These are phyloP conservation scores for Meiosimyza platycephala DNA, from an alignment of 2,888 invertebrate genomes.

Conservation along the genomic window DNA sequence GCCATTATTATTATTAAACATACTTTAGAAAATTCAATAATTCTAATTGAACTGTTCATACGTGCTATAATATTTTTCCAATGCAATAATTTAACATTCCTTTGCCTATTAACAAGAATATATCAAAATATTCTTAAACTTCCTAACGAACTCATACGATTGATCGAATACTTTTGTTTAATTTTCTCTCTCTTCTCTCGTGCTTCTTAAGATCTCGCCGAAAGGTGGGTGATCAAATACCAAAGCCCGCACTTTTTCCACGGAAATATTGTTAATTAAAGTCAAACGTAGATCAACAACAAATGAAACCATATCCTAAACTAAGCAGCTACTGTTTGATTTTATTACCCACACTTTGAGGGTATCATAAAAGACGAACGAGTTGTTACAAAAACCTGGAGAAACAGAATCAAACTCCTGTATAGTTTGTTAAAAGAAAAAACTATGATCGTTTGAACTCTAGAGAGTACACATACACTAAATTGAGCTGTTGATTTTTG, in stretches of 20 bases:
- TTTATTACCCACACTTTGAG: conserved; percentile 25
- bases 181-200: neutral
- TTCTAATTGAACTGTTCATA: too few relatives aligned
- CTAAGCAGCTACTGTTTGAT: conserved; percentile 18
- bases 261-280: conserved; percentile 12
- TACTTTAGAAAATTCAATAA: too few relatives aligned
- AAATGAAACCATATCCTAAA: neutral
- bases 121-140: too few relatives aligned
- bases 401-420: neutral
- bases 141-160: too few relatives aligned
- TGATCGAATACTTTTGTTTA: too few relatives aligned
- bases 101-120: too few relatives aligned
- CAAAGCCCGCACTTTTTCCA: conserved; percentile 18
- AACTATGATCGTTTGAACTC: too few relatives aligned
- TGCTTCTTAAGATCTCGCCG: conserved; percentile 7
- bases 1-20: too few relatives aligned
- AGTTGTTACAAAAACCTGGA: neutral
- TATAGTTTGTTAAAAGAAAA: too few relatives aligned
- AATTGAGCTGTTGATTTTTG: conserved; percentile 6
- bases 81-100: too few relatives aligned
- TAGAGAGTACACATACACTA: neutral
- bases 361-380: too few relatives aligned
- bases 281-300: neutral
- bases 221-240: conserved; percentile 25
- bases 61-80: too few relatives aligned